Base-by-base conservation (phyloP, 2,888 invertebrate species). In the Metalampra italica region DNA sequence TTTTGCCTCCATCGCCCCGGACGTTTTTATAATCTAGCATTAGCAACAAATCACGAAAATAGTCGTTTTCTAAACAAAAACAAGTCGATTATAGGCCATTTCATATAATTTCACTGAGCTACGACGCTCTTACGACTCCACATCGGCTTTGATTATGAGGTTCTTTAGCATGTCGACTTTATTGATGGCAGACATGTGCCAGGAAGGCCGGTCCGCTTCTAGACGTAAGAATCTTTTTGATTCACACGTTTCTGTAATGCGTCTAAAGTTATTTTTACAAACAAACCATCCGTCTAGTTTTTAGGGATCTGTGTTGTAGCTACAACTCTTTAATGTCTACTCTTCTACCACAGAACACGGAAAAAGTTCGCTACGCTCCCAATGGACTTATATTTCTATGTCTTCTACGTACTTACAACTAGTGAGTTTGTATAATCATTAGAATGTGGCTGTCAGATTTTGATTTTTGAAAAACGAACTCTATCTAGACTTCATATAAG, bases 31-130 rank as follows among this genome's bases (percentile, higher is more conserved):
- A 76, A 64, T 66, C 73, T 65, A 69, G 70, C 77, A 82, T 82
- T 77, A 77, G 70, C 75, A 60, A 86, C 81, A 87, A 86, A 87
- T 88, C 83, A 85, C 68, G 61, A 62, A 68, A 82, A 87, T 81
- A 74, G 83, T 68, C 78, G 66, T 79, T 80, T 78, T 63, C 75
- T 79, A 82, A 83, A 81, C 72, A 82, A 81, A 80, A 82, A 86
- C 87, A 85, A 82, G 79, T 75, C 77, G 77, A 80, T 87, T 86
- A 88, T 86, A 77, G 82, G 66, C 77, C 70, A 79, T 87, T 86
- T 71, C 56, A 72, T 78, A 75, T 80, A 78, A 84, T 87, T 82
- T 75, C 62, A 68, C 63, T 86, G 82, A 87, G 78, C 65, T 82
- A 87, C 66, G 81, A 69, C 63, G 63, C 68, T 64, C 70, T 82